Evolutionary conservation across 2,888 invertebrate genomes (phyloP), one percentile per base, ranked within the genome.

Genomic region (Marronus borbonicus): DNA sequence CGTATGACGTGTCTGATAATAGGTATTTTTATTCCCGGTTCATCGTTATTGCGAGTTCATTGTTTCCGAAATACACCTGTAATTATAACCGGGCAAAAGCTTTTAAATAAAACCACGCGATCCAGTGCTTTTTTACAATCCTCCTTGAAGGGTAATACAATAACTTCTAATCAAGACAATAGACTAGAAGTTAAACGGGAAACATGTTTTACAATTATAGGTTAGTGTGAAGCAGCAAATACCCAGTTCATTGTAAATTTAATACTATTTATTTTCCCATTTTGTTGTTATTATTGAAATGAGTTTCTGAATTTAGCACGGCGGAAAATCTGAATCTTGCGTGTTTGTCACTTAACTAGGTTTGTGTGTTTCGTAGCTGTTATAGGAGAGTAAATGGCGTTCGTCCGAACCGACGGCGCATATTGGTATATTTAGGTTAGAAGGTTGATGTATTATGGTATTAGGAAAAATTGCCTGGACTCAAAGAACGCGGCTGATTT

Each of bases 311-410:
- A 72, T 72, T 72, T 72, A 72, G 72, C 72, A 39, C 44, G 58
- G 60, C 36, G 58, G 72, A 72, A 72, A 72, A 72, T 72, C 72
- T 44, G 60, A 72, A 55, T 58, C 72, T 72, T 39, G 72, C 72
- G 72, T 72, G 72, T 58, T 72, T 72, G 72, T 72, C 72, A 72
- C 58, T 72, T 72, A 72, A 72, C 72, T 72, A 58, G 72, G 72
- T 72, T 72, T 72, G 72, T 72, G 72, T 72, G 72, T 58, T 72
- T 39, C 72, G 36, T 72, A 58, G 72, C 72, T 58, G 72, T 72
- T 72, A 72, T 72, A 44, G 39, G 72, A 58, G 72, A 28, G 72
- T 72, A 72, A 20, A 58, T 52, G 3, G 70, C 17, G 58, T 72
- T 44, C 44, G 44, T 44, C 44, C 44, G 39, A 20, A 20, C 20